Conservation (phyloP, 2,797 vertebrate species). For the Lagorchestes hirsutus region DNA sequence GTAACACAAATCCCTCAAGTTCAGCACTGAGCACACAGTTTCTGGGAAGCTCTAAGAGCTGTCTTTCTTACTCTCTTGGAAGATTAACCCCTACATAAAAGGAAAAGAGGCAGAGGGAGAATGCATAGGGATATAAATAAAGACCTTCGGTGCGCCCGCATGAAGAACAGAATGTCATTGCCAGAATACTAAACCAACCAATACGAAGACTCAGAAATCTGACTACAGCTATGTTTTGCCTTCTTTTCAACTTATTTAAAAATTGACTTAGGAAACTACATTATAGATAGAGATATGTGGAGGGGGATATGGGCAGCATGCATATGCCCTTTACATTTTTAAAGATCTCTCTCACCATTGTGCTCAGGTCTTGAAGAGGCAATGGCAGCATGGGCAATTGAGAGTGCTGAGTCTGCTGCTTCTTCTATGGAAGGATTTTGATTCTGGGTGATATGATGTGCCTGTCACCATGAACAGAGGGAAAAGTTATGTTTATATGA, state of each 20-base stretch:
- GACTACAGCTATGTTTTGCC: not conserved
- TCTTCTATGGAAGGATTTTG: slow-evolving; percentile 82
- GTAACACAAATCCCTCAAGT: slow-evolving; percentile 41
- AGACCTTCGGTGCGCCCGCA: not conserved
- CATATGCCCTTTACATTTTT: rapidly evolving
- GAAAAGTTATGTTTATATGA: slow-evolving; percentile 18
- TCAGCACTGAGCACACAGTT: not conserved
- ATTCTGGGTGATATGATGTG: slow-evolving; percentile 87
- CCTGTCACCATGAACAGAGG: slow-evolving; percentile 76
- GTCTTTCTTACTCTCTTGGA: not conserved
- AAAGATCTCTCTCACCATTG: slow-evolving; percentile 83
- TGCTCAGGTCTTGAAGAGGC: slow-evolving; percentile 81
- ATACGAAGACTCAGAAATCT: not conserved
- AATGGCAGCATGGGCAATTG: slow-evolving; percentile 83
- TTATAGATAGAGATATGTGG: rapidly evolving
- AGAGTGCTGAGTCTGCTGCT: slow-evolving; percentile 84
- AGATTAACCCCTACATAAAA: slow-evolving; percentile 12
- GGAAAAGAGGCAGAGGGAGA: slow-evolving; percentile 6
- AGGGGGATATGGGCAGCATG: not conserved
- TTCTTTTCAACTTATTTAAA: not conserved
- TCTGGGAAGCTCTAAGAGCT: slow-evolving; percentile 10
- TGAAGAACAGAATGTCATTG: not conserved
- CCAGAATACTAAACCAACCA: not conserved
- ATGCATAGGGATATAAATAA: not conserved
- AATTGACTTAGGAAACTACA: not conserved